Percentiles rank a stretch among this genome's conserved stretches.
Conservation (phyloP, 1,140 invertebrate genomes). For the Papilio aristodemus region DNA sequence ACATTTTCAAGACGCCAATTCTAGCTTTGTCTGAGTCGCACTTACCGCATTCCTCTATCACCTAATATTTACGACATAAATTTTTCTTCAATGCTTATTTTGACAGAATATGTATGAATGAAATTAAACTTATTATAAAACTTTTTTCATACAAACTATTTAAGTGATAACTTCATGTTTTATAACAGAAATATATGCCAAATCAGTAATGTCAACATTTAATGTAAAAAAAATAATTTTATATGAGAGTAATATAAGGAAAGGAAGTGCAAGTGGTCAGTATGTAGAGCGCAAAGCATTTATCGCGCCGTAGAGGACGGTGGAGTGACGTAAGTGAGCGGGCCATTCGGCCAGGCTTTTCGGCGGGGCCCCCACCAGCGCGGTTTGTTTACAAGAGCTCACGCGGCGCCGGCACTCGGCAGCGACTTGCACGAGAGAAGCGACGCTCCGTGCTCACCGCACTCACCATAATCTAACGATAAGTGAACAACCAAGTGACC, state of each 20-base stretch:
- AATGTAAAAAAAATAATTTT: not conserved
- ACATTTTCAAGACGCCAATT: no score
- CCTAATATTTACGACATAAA: not conserved
- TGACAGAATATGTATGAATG: no score
- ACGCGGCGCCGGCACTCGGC: conserved; percentile 69
- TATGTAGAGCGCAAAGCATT: conserved; percentile 39
- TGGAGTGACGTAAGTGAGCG: conserved; percentile 75
- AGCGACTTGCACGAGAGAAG: conserved; percentile 61
- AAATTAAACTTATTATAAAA: no score
- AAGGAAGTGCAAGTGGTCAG: conserved; percentile 37
- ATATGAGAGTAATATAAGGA: conserved; percentile 1
- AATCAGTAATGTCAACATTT: not conserved
- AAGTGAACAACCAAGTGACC: conserved; percentile 52
- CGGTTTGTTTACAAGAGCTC: conserved; percentile 74
- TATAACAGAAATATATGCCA: no score
- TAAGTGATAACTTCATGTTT: no score
- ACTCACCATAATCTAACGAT: conserved; percentile 44
- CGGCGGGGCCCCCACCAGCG: conserved; percentile 73
- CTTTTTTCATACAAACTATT: no score
- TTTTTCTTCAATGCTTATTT: not conserved
- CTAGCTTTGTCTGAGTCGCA: no score
- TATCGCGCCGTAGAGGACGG: conserved; percentile 31
- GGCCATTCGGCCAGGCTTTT: conserved; percentile 71
- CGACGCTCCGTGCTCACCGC: conserved; percentile 50
- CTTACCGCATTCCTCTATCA: no score